phyloP scores from a whole-genome alignment of 23 tunicate species.

The Phallusia fumigata region DNA sequence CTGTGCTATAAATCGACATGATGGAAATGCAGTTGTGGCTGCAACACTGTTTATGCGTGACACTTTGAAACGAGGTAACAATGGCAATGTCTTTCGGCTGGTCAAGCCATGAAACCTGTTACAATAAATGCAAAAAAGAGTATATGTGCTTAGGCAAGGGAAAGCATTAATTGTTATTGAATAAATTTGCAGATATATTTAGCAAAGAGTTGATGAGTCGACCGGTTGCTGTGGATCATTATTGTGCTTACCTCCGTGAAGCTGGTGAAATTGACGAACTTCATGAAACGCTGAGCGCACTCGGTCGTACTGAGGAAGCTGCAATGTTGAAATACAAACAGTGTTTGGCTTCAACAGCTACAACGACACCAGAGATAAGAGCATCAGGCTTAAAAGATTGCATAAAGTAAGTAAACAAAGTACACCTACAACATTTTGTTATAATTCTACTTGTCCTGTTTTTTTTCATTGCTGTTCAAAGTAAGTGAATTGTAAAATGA shows the following conservation, averaged over 20 bases:
- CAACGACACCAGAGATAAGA: too few relatives aligned
- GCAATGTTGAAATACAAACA: too few relatives aligned
- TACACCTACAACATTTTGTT: too few relatives aligned
- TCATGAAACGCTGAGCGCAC: too few relatives aligned
- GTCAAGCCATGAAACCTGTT: not conserved
- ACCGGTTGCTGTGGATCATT: constrained; percentile 86
- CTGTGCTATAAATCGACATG: constrained; percentile 63
- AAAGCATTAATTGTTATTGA: not conserved
- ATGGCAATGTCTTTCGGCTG: not conserved
- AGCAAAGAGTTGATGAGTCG: constrained; percentile 92
- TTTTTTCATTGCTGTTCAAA: too few relatives aligned
- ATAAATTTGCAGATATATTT: constrained; percentile 64
- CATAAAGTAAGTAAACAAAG: too few relatives aligned
- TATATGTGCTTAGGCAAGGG: not conserved
- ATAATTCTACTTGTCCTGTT: too few relatives aligned
- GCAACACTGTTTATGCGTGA: constrained; percentile 77
- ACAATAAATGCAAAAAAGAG: not conserved
- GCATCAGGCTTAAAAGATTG: too few relatives aligned
- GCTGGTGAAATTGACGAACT: too few relatives aligned
- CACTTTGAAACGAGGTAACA: constrained; percentile 34
- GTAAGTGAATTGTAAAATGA: too few relatives aligned
- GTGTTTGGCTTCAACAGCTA: too few relatives aligned
- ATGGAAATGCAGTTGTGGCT: constrained; percentile 83
- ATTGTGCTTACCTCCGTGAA: constrained; percentile 92
- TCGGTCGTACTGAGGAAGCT: too few relatives aligned